Percentiles rank a stretch among this genome's conserved stretches.
Evolutionary conservation across 2,113 vertebrate genomes (phyloP).

Genomic region (Eulacestoma nigropectus): DNA sequence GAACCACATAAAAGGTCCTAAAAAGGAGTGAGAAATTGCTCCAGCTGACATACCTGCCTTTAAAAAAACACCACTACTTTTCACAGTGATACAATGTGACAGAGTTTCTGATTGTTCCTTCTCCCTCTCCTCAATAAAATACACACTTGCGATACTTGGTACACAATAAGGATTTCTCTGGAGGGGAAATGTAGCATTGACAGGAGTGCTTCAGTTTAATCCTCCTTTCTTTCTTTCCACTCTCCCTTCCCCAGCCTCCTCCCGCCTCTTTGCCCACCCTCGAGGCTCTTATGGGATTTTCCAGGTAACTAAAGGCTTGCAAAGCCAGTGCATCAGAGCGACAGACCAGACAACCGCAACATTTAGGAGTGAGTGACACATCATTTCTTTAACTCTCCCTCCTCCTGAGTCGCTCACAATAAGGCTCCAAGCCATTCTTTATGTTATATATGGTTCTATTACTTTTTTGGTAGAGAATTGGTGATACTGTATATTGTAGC

Average conservation of each 20-base stretch:
- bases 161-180: conserved; percentile 30
- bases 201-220: conserved; percentile 21
- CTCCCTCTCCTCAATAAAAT: neutral
- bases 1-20: neutral
- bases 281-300: neutral
- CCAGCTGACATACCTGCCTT: neutral
- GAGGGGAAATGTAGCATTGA: conserved; percentile 26
- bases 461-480: neutral
- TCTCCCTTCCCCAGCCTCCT: neutral
- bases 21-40: neutral
- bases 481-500: neutral
- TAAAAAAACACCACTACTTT: neutral
- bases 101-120: conserved; percentile 38
- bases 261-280: neutral
- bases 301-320: conserved; percentile 40
- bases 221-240: neutral
- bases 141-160: neutral
- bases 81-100: neutral
- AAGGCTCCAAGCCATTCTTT: neutral
- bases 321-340: neutral
- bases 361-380: conserved; percentile 18
- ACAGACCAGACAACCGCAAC: conserved; percentile 1
- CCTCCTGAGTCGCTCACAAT: neutral
- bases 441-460: neutral
- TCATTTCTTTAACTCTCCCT: conserved; percentile 50